Base-by-base conservation (phyloP, 2,797 vertebrate species). In the Sparidentex hasta region DNA sequence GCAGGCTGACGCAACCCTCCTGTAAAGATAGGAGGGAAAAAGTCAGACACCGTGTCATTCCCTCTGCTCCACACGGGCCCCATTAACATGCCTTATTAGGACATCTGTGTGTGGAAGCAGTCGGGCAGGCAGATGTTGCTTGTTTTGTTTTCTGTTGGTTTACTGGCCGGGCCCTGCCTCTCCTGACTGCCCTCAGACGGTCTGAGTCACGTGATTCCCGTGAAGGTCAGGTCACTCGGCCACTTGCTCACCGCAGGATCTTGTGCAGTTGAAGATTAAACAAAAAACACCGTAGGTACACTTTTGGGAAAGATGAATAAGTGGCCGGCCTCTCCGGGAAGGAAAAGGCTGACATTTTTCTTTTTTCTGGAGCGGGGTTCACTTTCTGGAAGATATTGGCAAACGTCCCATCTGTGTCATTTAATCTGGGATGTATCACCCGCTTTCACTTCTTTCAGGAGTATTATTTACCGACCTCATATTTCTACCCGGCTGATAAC, bases 41-140 rank as follows among this genome's bases (percentile, higher is more conserved):
- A 71, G 52, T 78, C 82, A 88, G 74, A 87, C 84, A 13, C 29
- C 2, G 25, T 88, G 89, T 88, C 88, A 91, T 84, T 85, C 78
- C 23, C 59, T 56, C 55, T 70, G 65, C 72, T 74, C 54, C 66
- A 16, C 81, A 8, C 0, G 0, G 55, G 17, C 46, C 64, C 78
- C 27, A 63, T 81, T 77, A 72, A 81, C 57, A 71, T 58, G 23
- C 94, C 95, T 90, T 95, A 94, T 95, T 90, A 91, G 94, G 95
- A 69, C 84, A 91, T 93, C 62, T 85, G 59, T 69, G 78, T 78
- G 84, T 54, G 20, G 57, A 55, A 27, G 79, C 68, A 71, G 61
- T 63, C 71, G 4, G 25, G 55, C 54, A 59, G 78, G 67, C 85
- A 87, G 83, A 86, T 84, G 88, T 61, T 86, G 38, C 62, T 82